Evolutionary conservation across 2,113 vertebrate genomes (phyloP), one percentile per base, ranked within the genome.

Genomic region (Python bivittatus): DNA sequence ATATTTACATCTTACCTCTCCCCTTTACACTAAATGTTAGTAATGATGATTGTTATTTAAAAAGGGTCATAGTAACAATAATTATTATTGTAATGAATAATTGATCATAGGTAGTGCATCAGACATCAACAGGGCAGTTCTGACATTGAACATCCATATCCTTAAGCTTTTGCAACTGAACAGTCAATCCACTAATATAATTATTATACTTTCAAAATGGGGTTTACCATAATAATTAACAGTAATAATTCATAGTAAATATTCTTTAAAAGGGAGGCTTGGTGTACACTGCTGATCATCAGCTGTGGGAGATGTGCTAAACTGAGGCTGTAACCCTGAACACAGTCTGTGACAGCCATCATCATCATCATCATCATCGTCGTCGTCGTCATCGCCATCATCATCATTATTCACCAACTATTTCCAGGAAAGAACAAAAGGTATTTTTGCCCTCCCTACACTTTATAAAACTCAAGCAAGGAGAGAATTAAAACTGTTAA

Each of bases 401-500:
- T 22, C 72, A 42, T 33, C 6, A 38, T 79, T 17, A 48, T 5
- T 6, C 72, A 79, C 17, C 17, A 79, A 42, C 72, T 38, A 79
- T 79, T 79, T 79, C 72, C 72, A 88, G 38, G 38, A 25, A 86
- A 57, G 58, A 44, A 44, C 11, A 42, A 60, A 33, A 48, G 1
- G 15, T 48, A 53, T 53, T 53, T 90, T 72, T 79, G 11, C 72
- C 72, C 72, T 79, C 33, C 68, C 29, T 29, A 13, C 22, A 23
- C 58, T 84, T 44, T 53, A 42, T 42, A 61, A 44, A 84, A 53
- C 87, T 11, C 42, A 54, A 61, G n/a, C 56, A 48, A 64, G 48
- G 91, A 89, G 83, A 92, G 56, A 54, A 88, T 89, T 92, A 92
- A 92, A 17, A 53, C 17, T 29, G n/a, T 92, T 89, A 61, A 89